Percentiles rank a stretch among this genome's conserved stretches.
phyloP scores from a whole-genome alignment of 1,140 invertebrate species.

The Drosophila jambulina region DNA sequence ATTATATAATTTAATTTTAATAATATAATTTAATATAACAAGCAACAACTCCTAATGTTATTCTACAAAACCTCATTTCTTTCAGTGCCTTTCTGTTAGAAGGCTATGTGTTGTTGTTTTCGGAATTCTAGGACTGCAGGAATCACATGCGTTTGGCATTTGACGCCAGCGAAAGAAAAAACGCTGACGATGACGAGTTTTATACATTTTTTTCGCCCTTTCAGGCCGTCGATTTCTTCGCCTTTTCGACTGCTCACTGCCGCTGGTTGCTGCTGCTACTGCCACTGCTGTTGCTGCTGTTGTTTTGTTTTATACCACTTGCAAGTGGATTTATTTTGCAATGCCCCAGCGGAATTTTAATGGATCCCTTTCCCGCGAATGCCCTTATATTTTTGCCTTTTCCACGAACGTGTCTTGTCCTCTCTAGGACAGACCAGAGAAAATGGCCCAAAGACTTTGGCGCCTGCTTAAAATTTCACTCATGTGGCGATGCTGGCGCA shows the following conservation, averaged over 20 bases:
- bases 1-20: background rate
- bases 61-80: background rate
- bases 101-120: slow-evolving; percentile 16
- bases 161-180: slow-evolving; percentile 66
- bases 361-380: slow-evolving; percentile 47
- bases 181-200: slow-evolving; percentile 76
- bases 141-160: slow-evolving; percentile 82
- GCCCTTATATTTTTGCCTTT: slow-evolving; percentile 6
- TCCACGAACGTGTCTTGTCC: slow-evolving; percentile 62
- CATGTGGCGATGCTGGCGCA: slow-evolving; percentile 61
- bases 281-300: slow-evolving; percentile 20
- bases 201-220: slow-evolving; percentile 24
- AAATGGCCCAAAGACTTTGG: slow-evolving; percentile 66
- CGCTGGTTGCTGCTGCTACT: background rate
- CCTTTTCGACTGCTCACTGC: slow-evolving; percentile 21
- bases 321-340: slow-evolving; percentile 84
- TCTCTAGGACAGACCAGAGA: slow-evolving; percentile 27
- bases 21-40: too few species aligned
- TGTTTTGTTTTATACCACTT: slow-evolving; percentile 68
- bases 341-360: slow-evolving; percentile 79
- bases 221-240: slow-evolving; percentile 28
- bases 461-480: slow-evolving; percentile 79
- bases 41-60: background rate
- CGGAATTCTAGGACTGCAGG: slow-evolving; percentile 49
- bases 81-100: slow-evolving; percentile 10